phyloP scores from a whole-genome alignment of 2,888 invertebrate species.

The Kuschelorhynchus macadamiae region DNA sequence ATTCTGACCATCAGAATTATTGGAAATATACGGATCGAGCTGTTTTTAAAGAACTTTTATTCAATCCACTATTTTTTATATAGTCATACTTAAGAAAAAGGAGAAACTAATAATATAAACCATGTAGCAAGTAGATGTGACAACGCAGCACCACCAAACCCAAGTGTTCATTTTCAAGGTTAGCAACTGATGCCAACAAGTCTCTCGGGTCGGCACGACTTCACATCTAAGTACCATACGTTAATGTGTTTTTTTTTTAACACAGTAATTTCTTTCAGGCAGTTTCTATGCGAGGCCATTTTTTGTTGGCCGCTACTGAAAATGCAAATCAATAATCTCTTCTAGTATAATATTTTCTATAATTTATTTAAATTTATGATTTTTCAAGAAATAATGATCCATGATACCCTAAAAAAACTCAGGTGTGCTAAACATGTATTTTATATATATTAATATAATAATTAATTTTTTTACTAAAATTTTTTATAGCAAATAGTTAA shows the following conservation, averaged over 20 bases:
- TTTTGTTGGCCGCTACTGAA: constrained; percentile 2
- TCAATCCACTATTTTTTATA: too few relatives aligned
- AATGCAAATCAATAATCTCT: not conserved
- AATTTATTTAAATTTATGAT: constrained; percentile 2
- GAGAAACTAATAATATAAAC: too few relatives aligned
- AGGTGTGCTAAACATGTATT: too few relatives aligned
- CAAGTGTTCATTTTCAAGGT: constrained; percentile 47
- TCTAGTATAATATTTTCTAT: constrained; percentile 4
- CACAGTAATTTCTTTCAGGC: constrained; percentile 1
- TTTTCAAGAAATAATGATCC: too few relatives aligned
- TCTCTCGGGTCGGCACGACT: constrained; percentile 40
- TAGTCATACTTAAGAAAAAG: too few relatives aligned
- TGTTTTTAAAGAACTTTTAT: too few relatives aligned
- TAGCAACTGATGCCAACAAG: constrained; percentile 43
- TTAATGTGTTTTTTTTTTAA: not conserved
- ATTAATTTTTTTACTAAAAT: too few relatives aligned
- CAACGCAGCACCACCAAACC: constrained; percentile 19
- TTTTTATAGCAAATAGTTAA: too few relatives aligned
- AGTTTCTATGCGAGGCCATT: constrained; percentile 1
- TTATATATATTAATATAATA: too few relatives aligned
- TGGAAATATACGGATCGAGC: too few relatives aligned
- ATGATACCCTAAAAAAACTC: too few relatives aligned
- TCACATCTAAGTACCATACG: not conserved
- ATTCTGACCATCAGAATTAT: too few relatives aligned
- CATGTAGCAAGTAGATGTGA: constrained; percentile 15